These are phyloP conservation scores for Chaitophorus viminalis DNA, from an alignment of 2,888 invertebrate species.

Conservation along the genomic window DNA sequence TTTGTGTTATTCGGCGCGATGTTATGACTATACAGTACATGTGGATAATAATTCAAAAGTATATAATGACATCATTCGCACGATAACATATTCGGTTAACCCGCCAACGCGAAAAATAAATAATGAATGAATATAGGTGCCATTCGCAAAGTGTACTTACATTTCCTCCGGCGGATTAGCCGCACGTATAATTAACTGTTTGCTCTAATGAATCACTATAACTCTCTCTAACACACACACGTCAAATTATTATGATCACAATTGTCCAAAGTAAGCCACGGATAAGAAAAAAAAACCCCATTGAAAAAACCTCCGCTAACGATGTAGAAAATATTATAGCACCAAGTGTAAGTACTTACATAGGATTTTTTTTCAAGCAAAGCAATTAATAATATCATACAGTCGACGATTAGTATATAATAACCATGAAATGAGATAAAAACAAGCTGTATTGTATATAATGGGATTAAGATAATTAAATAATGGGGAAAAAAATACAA, in stretches of 20 bases:
- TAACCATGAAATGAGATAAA: neutral
- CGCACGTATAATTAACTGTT: neutral
- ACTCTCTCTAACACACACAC: neutral
- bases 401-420: neutral
- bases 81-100: neutral
- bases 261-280: neutral
- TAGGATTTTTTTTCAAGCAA: neutral
- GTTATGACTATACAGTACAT: neutral
- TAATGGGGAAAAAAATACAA: too few relatives aligned
- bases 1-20: neutral
- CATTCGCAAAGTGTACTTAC: neutral
- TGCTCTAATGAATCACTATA: neutral
- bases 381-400: neutral
- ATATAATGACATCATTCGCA: conserved; percentile 6
- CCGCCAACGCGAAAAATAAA: conserved; percentile 9
- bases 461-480: too few relatives aligned
- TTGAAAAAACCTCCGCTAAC: neutral
- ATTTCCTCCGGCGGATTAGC: neutral
- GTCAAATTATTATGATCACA: neutral
- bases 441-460: neutral
- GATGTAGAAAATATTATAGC: neutral
- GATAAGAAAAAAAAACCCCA: neutral
- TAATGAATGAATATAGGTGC: neutral
- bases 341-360: neutral
- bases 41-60: neutral